Evolutionary conservation across 2,888 invertebrate genomes (phyloP), one percentile per base, ranked within the genome.

Genomic region (Tachina lurida): DNA sequence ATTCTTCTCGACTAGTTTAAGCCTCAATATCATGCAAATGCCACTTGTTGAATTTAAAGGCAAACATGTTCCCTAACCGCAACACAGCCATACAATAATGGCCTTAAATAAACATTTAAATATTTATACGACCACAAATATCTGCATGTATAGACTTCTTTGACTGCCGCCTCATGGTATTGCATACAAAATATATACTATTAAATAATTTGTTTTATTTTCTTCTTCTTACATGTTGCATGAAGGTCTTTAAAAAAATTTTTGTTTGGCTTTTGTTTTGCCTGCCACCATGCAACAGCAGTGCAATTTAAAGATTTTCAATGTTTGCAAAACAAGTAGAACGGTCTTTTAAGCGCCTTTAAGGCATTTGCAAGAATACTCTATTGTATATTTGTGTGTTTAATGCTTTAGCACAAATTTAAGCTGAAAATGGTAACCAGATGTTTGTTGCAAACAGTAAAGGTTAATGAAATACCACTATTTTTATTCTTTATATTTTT

Each of bases 81-180:
- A 68, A 13, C 58, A 67, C 76, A 45, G 73, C 65, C 54, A 77
- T 17, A 68, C 31, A 1, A 73, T 77, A 84, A 84, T 63, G 52
- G 73, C 73, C 74, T 84, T 58, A 84, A 73, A 71, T 47, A 75
- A 83, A 83, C 65, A 65, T 83, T 83, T 65, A 84, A 84, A 84
- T 80, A 84, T 84, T 76, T 77, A 77, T 56, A 74, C 67, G 15
- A 49, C 84, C 81, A 39, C 81, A 84, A 76, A 80, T 71, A 80
- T 67, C 19, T 73, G 12, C 45, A 54, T 22, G 58, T 2, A 43
- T n/a, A 45, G 43, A 13, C 62, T 68, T 47, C 43, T 70, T 73
- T 41, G n/a, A 41, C 22, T 75, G 67, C 70, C 47, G 67, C 70
- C 47, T 60, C 65, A 45, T 39, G 62, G 78, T 15, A 54, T 56